Conservation (phyloP, 2,888 invertebrate species). For the Aricia artaxerxes region DNA sequence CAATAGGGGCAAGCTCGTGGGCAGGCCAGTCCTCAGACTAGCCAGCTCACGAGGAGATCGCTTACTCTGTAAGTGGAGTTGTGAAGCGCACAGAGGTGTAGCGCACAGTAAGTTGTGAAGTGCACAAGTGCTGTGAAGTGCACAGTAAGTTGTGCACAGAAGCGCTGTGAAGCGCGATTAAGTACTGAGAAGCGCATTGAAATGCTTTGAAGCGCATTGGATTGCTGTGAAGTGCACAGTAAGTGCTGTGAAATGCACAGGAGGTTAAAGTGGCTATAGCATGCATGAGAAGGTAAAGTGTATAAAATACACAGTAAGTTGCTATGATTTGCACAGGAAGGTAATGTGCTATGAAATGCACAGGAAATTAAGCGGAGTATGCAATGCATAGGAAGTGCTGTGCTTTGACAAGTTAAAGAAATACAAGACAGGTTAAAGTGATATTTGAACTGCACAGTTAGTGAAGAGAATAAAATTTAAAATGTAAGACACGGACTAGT, state of each 20-base stretch:
- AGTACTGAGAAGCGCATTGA: background rate
- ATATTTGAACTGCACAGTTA: background rate
- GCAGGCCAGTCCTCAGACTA: background rate
- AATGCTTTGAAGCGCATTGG: background rate
- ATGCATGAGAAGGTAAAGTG: background rate
- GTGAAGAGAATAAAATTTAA: background rate
- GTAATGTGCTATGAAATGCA: background rate
- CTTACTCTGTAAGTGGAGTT: conserved; percentile 6
- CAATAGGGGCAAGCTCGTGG: conserved; percentile 30
- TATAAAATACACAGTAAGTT: background rate
- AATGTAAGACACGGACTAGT: background rate
- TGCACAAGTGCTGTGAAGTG: background rate
- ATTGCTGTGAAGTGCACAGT: background rate
- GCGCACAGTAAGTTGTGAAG: background rate
- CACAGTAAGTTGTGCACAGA: background rate
- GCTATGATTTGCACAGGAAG: background rate
- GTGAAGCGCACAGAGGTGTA: background rate
- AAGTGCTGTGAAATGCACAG: background rate
- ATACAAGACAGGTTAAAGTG: too few relatives aligned
- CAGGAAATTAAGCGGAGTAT: background rate
- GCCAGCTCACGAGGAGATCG: conserved; percentile 5
- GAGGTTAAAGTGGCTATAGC: background rate
- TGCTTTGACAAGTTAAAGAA: too few relatives aligned
- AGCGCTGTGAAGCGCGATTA: background rate
- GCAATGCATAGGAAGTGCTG: background rate